These are phyloP conservation scores for Melikaiella ostensackeni DNA, from an alignment of 2,888 invertebrate genomes.

Conservation along the genomic window DNA sequence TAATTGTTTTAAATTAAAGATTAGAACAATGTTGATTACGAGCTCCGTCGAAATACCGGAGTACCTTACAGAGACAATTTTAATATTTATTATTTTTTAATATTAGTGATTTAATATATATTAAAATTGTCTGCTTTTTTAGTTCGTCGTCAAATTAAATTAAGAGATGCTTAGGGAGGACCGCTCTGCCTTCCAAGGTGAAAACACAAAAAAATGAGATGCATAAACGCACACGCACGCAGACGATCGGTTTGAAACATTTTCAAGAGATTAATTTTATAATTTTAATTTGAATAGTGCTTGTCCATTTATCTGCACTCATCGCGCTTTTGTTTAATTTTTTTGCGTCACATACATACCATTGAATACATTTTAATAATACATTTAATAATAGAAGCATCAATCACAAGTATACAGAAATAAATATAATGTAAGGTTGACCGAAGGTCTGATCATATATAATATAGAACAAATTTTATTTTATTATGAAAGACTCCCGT, in stretches of 20 bases:
- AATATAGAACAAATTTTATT: slow-evolving; percentile 49
- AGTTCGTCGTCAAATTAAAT: not conserved
- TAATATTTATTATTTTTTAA: not conserved
- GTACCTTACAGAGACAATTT: not conserved
- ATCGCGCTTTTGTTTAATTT: not conserved
- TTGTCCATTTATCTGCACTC: not conserved
- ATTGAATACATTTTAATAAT: slow-evolving; percentile 15
- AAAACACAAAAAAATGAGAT: not conserved
- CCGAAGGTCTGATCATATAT: slow-evolving; percentile 37
- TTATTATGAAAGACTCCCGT: slow-evolving; percentile 42
- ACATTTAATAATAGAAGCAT: slow-evolving; percentile 34
- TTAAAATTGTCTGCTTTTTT: not conserved
- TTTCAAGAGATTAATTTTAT: not conserved
- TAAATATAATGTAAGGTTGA: slow-evolving; percentile 41
- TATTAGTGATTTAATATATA: not conserved
- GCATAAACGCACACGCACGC: slow-evolving; percentile 19
- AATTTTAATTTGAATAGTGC: not conserved
- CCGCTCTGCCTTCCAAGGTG: not conserved
- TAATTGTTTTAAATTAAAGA: slow-evolving; percentile 62
- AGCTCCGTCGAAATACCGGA: not conserved
- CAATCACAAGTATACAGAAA: slow-evolving; percentile 23
- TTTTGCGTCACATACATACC: not conserved
- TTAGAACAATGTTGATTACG: slow-evolving; percentile 46
- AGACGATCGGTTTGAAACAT: not conserved
- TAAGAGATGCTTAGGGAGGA: not conserved